Evolutionary conservation across 2,113 vertebrate genomes (phyloP).

Genomic region (Psittacus erithacus): DNA sequence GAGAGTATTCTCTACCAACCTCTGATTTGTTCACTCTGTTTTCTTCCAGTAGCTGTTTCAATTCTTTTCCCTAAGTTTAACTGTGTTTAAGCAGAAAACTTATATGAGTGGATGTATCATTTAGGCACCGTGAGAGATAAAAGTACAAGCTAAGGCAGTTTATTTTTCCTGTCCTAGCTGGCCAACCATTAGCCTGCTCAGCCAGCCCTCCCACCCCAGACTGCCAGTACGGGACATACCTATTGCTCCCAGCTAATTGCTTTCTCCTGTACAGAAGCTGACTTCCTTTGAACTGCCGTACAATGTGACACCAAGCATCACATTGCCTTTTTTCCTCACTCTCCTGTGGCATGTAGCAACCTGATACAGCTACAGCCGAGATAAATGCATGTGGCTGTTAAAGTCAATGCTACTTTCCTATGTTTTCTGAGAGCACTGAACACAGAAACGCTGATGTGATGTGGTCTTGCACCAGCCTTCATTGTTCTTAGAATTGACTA

Average conservation of each 20-base stretch:
- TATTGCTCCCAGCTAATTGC: conserved; percentile 19
- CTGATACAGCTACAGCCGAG: neutral
- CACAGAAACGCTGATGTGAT: neutral
- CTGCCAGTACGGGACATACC: neutral
- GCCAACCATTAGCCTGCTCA: neutral
- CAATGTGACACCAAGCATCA: conserved; percentile 35
- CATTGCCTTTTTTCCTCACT: neutral
- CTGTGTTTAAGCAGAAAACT: neutral
- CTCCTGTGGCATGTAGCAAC: neutral
- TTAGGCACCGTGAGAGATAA: neutral
- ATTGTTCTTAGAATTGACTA: neutral
- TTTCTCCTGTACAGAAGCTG: neutral
- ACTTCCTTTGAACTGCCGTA: neutral
- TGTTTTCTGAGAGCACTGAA: neutral
- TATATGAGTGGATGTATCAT: neutral
- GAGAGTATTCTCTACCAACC: neutral
- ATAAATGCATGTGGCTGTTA: neutral
- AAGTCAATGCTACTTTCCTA: neutral
- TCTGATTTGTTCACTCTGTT: neutral
- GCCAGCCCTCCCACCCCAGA: neutral
- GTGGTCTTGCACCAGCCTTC: neutral
- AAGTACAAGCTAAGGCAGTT: neutral
- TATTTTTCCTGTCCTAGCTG: neutral
- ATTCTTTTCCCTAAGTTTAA: neutral
- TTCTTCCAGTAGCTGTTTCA: neutral